phyloP scores from a whole-genome alignment of 2,888 invertebrate genomes.

The Parnassius glacialis region DNA sequence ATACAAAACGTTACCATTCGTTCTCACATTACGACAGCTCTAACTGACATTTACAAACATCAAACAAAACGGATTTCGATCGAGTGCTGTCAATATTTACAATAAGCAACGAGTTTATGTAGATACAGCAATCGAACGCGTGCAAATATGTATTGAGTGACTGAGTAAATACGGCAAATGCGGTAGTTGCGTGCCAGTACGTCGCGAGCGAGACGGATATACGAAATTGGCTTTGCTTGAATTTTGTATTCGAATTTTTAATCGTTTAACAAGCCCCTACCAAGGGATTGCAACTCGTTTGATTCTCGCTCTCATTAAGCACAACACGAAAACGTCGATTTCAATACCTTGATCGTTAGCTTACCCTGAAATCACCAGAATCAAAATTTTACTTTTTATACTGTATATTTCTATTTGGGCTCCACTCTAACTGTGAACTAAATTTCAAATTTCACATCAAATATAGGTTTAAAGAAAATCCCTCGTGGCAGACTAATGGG shows the following conservation, averaged over 20 bases:
- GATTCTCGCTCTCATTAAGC: background rate
- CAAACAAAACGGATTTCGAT: background rate
- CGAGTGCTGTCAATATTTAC: background rate
- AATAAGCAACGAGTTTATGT: background rate
- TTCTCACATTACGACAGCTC: background rate
- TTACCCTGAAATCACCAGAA: no score
- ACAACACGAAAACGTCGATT: no score
- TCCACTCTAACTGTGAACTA: no score
- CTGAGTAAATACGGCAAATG: background rate
- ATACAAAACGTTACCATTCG: no score
- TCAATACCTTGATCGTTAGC: no score
- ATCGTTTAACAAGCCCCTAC: conserved; percentile 4
- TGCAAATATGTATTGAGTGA: conserved; percentile 15
- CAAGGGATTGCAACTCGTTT: background rate
- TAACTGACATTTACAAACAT: background rate
- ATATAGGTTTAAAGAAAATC: no score
- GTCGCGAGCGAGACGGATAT: conserved; percentile 1
- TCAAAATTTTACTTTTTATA: no score
- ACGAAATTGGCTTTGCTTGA: background rate
- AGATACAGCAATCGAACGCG: conserved; percentile 1
- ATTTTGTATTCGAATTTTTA: background rate
- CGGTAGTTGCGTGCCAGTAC: background rate
- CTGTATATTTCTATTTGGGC: no score
- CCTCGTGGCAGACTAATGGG: no score
- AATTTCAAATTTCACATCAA: no score